Evolutionary conservation across 2,113 vertebrate genomes (phyloP).

Genomic region (Oncorhynchus kisutch): DNA sequence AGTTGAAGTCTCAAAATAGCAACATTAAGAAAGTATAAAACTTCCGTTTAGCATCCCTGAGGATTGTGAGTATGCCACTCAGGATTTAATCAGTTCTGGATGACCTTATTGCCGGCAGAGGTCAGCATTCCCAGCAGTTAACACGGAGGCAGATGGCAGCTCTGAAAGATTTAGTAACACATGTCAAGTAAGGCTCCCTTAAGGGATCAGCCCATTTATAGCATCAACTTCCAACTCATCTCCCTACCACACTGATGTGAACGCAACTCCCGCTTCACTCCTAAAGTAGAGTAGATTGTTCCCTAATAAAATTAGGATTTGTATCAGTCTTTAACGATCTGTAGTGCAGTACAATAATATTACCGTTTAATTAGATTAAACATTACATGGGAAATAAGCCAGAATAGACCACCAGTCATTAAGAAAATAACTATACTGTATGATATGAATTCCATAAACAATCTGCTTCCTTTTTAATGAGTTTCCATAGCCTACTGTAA

Average conservation of each 20-base stretch:
- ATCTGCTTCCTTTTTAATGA: background rate
- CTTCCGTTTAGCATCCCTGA: slow-evolving; percentile 7
- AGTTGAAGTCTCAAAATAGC: background rate
- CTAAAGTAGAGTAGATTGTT: slow-evolving; percentile 36
- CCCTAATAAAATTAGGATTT: background rate
- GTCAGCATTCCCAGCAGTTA: slow-evolving; percentile 69
- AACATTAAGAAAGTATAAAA: slow-evolving; percentile 7
- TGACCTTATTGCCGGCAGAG: slow-evolving; percentile 69
- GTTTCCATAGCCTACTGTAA: background rate
- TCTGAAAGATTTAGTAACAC: slow-evolving; percentile 77
- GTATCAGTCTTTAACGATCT: no score
- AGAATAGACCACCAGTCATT: background rate
- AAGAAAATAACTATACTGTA: background rate
- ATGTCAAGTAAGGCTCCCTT: slow-evolving; percentile 71
- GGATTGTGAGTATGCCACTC: slow-evolving; percentile 17
- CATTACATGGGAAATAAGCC: background rate
- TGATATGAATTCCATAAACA: background rate
- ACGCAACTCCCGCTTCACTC: slow-evolving; percentile 40
- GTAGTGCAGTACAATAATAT: no score
- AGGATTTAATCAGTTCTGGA: slow-evolving; percentile 59
- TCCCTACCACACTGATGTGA: slow-evolving; percentile 56
- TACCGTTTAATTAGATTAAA: no score
- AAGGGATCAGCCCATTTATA: slow-evolving; percentile 73
- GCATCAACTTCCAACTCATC: slow-evolving; percentile 70
- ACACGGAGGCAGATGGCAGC: slow-evolving; percentile 74